A percentile compares a stretch with the other conserved stretches of the same genome.
Evolutionary conservation across 1,140 invertebrate genomes (phyloP).

Genomic region (Pemphigus obesinymphae): DNA sequence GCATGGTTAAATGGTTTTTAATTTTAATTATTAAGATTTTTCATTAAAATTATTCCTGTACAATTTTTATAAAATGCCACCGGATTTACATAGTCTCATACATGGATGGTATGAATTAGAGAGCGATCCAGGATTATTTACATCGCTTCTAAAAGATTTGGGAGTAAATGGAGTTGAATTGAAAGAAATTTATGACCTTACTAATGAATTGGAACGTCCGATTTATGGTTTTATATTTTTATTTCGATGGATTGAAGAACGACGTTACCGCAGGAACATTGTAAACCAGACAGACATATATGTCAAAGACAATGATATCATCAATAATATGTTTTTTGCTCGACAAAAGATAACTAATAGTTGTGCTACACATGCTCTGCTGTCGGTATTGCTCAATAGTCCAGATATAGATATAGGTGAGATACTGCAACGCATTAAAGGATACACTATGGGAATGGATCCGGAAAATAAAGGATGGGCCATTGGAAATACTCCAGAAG

Average conservation of each 20-base stretch:
- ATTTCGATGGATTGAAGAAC: slow-evolving; percentile 95
- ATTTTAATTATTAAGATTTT: no score
- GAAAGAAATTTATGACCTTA: slow-evolving; percentile 96
- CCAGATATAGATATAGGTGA: slow-evolving; percentile 77
- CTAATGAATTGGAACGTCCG: slow-evolving; percentile 87
- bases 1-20: no score
- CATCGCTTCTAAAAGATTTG: slow-evolving; percentile 90
- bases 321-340: slow-evolving; percentile 96
- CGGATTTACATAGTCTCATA: slow-evolving; percentile 76
- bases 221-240: slow-evolving; percentile 95
- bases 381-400: slow-evolving; percentile 92
- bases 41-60: no score
- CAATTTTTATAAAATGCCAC: slow-evolving; percentile 72
- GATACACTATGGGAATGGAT: slow-evolving; percentile 85
- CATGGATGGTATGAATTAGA: slow-evolving; percentile 95
- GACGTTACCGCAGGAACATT: slow-evolving; percentile 83
- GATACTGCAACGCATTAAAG: slow-evolving; percentile 81
- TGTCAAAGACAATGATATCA: slow-evolving; percentile 86
- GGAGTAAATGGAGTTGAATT: slow-evolving; percentile 95
- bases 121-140: slow-evolving; percentile 95
- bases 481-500: slow-evolving; percentile 92
- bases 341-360: slow-evolving; percentile 97
- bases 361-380: slow-evolving; percentile 92
- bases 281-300: slow-evolving; percentile 88
- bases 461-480: slow-evolving; percentile 96